Base-by-base conservation (phyloP, 1,140 invertebrate genomes). In the Muscidifurax raptorellus region DNA sequence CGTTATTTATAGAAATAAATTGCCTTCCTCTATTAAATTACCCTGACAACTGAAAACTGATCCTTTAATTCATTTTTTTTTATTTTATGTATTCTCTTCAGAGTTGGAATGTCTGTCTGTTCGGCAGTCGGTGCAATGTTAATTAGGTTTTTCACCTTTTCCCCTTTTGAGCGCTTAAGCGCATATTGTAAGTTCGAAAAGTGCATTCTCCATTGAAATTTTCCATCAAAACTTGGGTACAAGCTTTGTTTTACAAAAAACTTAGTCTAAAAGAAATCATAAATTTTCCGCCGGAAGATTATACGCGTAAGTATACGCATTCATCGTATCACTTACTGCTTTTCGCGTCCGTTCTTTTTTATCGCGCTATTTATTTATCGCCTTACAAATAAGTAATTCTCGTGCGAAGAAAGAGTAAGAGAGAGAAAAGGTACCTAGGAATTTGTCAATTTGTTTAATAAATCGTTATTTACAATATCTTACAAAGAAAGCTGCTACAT, bases 401-500 rank as follows among this genome's bases (percentile, higher is more conserved):
- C 87, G 85, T 86, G 87, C 81, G 86, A 90, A 90, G 87, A 90
- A 89, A 90, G 87, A 90, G 86, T 87, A 82, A 87, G 80, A 87
- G 84, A 86, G 87, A 89, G 87, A 87, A 88, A 89, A 89, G 87
- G 81, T 90, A 89, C 89, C 88, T 89, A 92, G 87, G 89, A 92
- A 91, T 90, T 92, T 90, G 88, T 92, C 91, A 92, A 93, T 91
- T 91, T 92, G 88, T 88, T 91, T 91, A 93, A 91, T 92, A 92
- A 92, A 91, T 92, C 89, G 91, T 92, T 93, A 92, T 93, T 89
- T 93, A 93, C 92, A 93, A 91, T 93, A 93, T 92, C 85, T 92
- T 92, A 93, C 92, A 93, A 92, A 92, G 90, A 92, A 92, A 93
- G 89, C 86, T 89, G 90, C 89, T 89, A 91, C 86, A 82, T 90